phyloP scores from a whole-genome alignment of 2,797 vertebrate species.

The Pseudomugil tenellus region DNA sequence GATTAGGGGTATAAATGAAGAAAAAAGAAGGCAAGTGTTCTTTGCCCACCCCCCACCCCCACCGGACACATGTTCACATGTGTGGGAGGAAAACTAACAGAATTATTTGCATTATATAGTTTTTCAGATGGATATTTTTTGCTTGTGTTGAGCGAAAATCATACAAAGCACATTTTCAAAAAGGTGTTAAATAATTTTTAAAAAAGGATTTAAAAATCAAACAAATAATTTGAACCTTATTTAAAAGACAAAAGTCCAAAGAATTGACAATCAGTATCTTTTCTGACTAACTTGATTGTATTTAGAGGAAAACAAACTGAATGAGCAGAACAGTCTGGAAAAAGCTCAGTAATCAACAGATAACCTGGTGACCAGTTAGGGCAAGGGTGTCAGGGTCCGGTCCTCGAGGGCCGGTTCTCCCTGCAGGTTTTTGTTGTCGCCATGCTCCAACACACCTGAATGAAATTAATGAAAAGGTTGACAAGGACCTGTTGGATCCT shows the following conservation, averaged over 20 bases:
- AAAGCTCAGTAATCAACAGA: too few species aligned
- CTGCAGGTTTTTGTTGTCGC: too few species aligned
- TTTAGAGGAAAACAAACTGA: neutral
- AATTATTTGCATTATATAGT: too few species aligned
- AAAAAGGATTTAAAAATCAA: neutral
- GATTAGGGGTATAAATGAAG: slow-evolving; percentile 45
- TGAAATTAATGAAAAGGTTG: too few species aligned
- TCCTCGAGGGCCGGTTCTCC: too few species aligned
- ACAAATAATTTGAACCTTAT: neutral
- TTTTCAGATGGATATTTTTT: too few species aligned
- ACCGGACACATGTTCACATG: neutral
- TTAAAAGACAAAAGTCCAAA: neutral
- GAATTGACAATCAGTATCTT: neutral
- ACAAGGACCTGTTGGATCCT: too few species aligned
- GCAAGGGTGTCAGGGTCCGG: too few species aligned
- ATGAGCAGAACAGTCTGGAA: too few species aligned
- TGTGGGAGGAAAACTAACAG: too few species aligned
- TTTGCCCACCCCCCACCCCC: slow-evolving; percentile 45
- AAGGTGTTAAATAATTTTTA: neutral
- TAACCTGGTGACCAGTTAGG: too few species aligned
- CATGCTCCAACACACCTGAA: too few species aligned
- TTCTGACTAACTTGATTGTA: neutral
- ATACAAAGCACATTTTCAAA: neutral
- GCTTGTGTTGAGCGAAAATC: neutral
- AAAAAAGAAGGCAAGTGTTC: slow-evolving; percentile 71